Percentiles rank a stretch among this genome's conserved stretches.
Evolutionary conservation across 2,797 vertebrate genomes (phyloP).

Genomic region (Sciurus vulgaris): DNA sequence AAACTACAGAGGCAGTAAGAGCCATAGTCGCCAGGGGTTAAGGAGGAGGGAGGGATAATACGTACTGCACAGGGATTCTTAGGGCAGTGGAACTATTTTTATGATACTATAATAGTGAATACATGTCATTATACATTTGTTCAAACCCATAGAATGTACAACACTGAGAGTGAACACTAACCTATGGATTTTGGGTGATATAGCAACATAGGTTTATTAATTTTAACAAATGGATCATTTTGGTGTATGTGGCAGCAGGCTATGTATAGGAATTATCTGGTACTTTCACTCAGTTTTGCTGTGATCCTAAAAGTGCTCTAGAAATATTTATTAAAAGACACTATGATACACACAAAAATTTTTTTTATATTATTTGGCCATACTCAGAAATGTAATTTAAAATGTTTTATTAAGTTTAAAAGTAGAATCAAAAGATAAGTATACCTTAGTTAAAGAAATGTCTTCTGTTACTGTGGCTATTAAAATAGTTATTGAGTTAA

Average conservation of each 20-base stretch:
- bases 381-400: conserved; percentile 5
- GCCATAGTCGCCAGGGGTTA: background rate
- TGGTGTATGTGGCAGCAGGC: background rate
- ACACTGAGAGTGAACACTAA: background rate
- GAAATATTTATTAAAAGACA: background rate
- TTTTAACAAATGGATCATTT: background rate
- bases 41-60: background rate
- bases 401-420: conserved; percentile 10
- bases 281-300: background rate
- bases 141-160: background rate
- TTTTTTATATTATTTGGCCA: background rate
- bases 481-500: conserved; percentile 18
- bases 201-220: background rate
- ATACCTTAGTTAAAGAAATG: background rate
- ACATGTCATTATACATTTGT: background rate
- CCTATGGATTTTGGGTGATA: background rate
- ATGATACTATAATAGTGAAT: background rate
- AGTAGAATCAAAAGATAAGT: background rate
- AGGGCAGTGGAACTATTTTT: background rate
- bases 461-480: background rate
- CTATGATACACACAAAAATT: background rate
- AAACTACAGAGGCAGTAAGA: background rate
- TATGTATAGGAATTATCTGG: background rate
- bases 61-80: background rate
- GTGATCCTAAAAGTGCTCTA: background rate